A percentile compares a stretch with the other conserved stretches of the same genome.
Conservation (phyloP, 2,888 invertebrate genomes). For the Pteria penguin region DNA sequence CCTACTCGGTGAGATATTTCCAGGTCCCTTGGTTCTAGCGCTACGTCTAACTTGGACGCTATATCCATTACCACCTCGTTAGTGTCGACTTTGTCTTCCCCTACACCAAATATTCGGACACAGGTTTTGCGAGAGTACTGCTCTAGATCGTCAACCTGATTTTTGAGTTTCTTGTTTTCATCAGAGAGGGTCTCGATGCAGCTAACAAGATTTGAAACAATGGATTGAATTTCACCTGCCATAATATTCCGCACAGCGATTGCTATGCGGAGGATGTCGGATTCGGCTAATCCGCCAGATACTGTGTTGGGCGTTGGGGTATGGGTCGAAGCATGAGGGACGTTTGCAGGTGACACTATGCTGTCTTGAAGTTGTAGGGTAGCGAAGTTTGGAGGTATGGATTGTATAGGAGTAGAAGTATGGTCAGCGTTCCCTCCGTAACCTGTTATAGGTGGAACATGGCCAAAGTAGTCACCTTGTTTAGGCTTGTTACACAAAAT, state of each 20-base stretch:
- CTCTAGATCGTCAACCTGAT: neutral
- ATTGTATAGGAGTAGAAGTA: neutral
- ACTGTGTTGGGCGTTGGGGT: neutral
- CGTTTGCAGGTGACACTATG: neutral
- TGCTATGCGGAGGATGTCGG: neutral
- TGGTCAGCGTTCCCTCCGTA: neutral
- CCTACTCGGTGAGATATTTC: neutral
- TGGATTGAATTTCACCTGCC: slow-evolving; percentile 4
- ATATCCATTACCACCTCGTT: neutral
- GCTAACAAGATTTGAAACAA: neutral
- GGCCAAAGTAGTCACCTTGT: too few species aligned
- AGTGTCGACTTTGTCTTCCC: neutral
- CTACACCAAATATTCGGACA: slow-evolving; percentile 10
- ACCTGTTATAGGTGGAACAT: neutral
- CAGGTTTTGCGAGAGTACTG: slow-evolving; percentile 9
- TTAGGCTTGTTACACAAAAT: neutral
- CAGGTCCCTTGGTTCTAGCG: neutral
- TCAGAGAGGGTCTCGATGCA: slow-evolving; percentile 7
- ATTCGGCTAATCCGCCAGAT: neutral
- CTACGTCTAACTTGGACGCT: slow-evolving; percentile 5
- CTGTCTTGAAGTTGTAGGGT: neutral
- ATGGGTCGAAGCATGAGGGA: neutral
- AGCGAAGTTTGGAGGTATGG: neutral
- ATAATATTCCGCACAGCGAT: neutral
- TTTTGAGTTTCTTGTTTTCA: slow-evolving; percentile 13